Base-by-base conservation (phyloP, 1,140 invertebrate genomes). In the Laodelphax striatellus region DNA sequence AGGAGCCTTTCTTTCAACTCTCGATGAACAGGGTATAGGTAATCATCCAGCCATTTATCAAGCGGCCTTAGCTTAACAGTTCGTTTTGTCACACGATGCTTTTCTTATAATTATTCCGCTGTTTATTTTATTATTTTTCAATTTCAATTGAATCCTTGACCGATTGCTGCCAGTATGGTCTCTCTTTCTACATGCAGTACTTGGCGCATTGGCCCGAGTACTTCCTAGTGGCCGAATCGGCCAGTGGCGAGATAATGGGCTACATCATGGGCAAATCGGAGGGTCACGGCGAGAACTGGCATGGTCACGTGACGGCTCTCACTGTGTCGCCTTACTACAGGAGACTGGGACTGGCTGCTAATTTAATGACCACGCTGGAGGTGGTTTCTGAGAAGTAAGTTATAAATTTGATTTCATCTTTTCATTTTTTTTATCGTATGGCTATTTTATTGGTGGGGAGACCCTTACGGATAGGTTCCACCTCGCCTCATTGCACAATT, bases 211-310 rank as follows among this genome's bases (percentile, higher is more conserved):
- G 95, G 94, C 95, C 96, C n/a, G 96, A 98, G 77, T 98, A 97
- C 76, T 97, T 98, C 74, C 92, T 96, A 80, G 87, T 97, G 28
- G 90, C 92, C 17, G 93, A 97, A 80, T 91, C 93, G 42, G 90
- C 93, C 14, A 89, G 83, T 74, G 94, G 93, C 5, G 87, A 94
- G 77, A 94, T 98, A 46, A 98, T 98, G 91, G 96, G 95, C 64
- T 99, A 98, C 70, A 97, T 99, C 53, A 99, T 99, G 95, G 97
- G 95, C 31, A 99, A 99, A 77, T 88, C 94, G 11, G 97, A 99
- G 80, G 97, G 96, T 0, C 82, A 84, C 68, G 85, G 87, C 61
- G 91, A 97, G 69, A 90, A 94, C 70, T 98, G 94, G 94, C 97
- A 99, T 81, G 97, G 97, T 1, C 97, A 99, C 77, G 96, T 99